Conservation (phyloP, 2,888 invertebrate species). For the Lamellibrachia satsuma region DNA sequence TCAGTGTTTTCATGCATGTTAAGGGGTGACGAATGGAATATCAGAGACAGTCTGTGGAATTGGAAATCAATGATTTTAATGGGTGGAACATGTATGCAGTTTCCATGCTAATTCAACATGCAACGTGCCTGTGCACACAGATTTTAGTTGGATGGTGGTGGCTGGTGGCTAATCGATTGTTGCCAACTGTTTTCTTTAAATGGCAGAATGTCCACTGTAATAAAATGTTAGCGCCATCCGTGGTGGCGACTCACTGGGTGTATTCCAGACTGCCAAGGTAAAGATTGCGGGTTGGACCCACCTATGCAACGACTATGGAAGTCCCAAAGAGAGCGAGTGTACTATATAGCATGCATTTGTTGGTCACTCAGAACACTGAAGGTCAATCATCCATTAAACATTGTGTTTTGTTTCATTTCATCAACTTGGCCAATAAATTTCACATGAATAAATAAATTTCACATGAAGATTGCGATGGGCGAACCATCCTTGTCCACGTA, state of each 20-base stretch:
- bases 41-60: background rate
- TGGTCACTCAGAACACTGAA: background rate
- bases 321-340: background rate
- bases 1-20: background rate
- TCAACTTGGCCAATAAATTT: background rate
- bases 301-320: background rate
- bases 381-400: background rate
- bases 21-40: background rate
- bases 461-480: background rate
- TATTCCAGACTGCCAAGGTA: background rate
- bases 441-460: background rate
- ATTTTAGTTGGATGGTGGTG: background rate
- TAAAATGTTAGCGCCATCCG: background rate
- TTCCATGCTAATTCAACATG: slow-evolving; percentile 8
- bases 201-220: background rate
- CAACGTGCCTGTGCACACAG: background rate
- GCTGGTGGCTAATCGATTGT: background rate
- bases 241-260: background rate
- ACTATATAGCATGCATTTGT: background rate
- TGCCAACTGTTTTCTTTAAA: background rate
- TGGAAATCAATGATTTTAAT: background rate
- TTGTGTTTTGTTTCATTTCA: background rate
- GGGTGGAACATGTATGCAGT: background rate
- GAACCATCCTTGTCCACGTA: background rate
- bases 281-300: background rate